A percentile compares a stretch with the other conserved stretches of the same genome.
These are phyloP conservation scores for Chloroceryle inda DNA, from an alignment of 2,797 vertebrate species.

Conservation along the genomic window DNA sequence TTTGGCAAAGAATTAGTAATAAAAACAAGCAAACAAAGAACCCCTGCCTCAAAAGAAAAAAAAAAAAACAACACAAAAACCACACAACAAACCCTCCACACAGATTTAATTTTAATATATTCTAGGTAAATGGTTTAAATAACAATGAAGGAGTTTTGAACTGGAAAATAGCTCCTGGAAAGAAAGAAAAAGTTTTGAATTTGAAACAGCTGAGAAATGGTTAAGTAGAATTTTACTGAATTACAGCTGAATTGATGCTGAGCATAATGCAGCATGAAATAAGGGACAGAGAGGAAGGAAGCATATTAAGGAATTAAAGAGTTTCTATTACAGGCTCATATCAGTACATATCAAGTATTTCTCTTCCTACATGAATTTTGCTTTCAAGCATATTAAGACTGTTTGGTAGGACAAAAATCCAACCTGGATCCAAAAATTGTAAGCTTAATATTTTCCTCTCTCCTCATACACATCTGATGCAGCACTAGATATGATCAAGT, in stretches of 20 bases:
- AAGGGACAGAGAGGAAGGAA: not conserved
- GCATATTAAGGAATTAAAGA: not conserved
- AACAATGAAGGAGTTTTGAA: not conserved
- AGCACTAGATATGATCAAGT: not conserved
- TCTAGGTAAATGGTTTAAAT: not conserved
- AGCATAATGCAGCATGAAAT: slow-evolving; percentile 19
- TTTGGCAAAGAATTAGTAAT: not conserved
- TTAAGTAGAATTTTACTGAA: not conserved
- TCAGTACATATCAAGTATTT: not conserved
- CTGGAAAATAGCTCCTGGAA: not conserved
- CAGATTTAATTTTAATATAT: not conserved
- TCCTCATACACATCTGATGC: not conserved
- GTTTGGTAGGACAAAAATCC: not conserved
- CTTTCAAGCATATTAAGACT: not conserved
- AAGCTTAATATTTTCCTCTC: not conserved
- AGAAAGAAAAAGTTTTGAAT: not conserved
- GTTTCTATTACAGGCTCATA: not conserved
- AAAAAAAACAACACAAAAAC: too few species aligned
- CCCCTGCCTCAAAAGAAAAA: too few species aligned
- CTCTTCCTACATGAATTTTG: not conserved
- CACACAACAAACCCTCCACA: not conserved
- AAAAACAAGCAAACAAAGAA: not conserved
- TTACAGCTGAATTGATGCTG: not conserved
- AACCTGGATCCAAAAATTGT: not conserved
- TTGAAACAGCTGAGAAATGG: not conserved